phyloP scores from a whole-genome alignment of 2,888 invertebrate genomes.

The Apamea crenata region DNA sequence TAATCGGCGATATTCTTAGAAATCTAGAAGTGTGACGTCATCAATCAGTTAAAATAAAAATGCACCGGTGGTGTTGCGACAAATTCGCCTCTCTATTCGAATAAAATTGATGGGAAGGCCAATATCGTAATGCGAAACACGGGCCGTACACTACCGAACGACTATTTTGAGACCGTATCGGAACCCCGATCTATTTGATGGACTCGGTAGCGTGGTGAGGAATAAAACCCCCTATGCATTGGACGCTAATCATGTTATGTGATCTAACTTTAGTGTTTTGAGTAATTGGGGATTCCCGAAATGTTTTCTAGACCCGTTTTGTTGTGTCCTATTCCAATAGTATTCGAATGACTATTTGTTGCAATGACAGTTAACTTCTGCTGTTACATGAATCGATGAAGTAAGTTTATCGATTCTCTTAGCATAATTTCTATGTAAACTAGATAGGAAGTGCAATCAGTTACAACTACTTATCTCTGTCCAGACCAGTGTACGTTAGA shows the following conservation, averaged over 20 bases:
- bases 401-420: conserved; percentile 35
- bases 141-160: conserved; percentile 75
- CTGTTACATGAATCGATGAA: conserved; percentile 16
- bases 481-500: conserved; percentile 67
- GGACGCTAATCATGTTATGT: conserved; percentile 80
- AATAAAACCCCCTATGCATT: conserved; percentile 78
- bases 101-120: conserved; percentile 83
- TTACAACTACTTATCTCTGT: conserved; percentile 63
- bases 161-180: conserved; percentile 84
- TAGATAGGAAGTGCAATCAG: conserved; percentile 65
- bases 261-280: conserved; percentile 79
- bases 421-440: conserved; percentile 55
- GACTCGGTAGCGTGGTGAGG: conserved; percentile 78
- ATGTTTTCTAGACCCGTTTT: conserved; percentile 63
- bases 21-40: conserved; percentile 33
- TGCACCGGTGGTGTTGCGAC: conserved; percentile 64
- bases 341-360: neutral
- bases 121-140: conserved; percentile 87
- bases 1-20: conserved; percentile 1
- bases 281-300: conserved; percentile 75
- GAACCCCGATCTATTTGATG: conserved; percentile 87
- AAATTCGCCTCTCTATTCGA: conserved; percentile 75
- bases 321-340: neutral
- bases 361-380: neutral
- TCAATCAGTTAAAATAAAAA: conserved; percentile 63